Base-by-base conservation (phyloP, 1,140 invertebrate species). In the Dreissena polymorpha region DNA sequence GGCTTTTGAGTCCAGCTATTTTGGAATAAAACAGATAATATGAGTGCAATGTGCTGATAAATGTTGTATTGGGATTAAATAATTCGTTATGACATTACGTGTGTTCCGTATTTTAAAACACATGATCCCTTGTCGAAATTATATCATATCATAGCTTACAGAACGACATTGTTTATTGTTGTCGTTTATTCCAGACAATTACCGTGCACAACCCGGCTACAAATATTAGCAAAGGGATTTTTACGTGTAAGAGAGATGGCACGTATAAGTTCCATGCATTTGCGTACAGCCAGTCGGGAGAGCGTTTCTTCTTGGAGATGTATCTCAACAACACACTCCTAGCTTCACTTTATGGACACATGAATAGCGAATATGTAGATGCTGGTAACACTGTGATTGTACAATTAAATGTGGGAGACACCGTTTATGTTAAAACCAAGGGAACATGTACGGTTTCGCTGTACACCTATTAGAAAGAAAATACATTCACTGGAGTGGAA, bases 211-310 rank as follows among this genome's bases (percentile, higher is more conserved):
- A 60, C 21, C 57, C 57, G 21, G 12, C 12, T 60, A 60, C 57
- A 60, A 60, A 60, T 23, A 60, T 60, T 5, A 60, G 16, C 16
- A 60, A 60, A 6, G 57, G 57, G 0, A 50, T 65, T 12, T 81
- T 81, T 49, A 71, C 53, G 13, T 67, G 78, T 21, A 51, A 25
- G 5, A 16, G 14, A 16, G 60, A 64, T 21, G 78, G 78, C 51
- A n/a, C 73, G 29, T 81, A 81, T 63, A 73, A 81, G 23, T 73
- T 81, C 23, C 78, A 73, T 65, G 70, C 73, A 2, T 81, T 72
- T 29, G 51, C 69, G 13, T 39, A 71, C 10, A 81, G 68, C 10
- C 57, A 73, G 10, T 71, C 25, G 13, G 70, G 65, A 39, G 39
- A 27, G 8, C 49, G n/a, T 53, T 6, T 81, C 8, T 81, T 64